A percentile compares a stretch with the other conserved stretches of the same genome.
Evolutionary conservation across 2,113 vertebrate genomes (phyloP).

Genomic region (Anarhynchus alexandrinus): DNA sequence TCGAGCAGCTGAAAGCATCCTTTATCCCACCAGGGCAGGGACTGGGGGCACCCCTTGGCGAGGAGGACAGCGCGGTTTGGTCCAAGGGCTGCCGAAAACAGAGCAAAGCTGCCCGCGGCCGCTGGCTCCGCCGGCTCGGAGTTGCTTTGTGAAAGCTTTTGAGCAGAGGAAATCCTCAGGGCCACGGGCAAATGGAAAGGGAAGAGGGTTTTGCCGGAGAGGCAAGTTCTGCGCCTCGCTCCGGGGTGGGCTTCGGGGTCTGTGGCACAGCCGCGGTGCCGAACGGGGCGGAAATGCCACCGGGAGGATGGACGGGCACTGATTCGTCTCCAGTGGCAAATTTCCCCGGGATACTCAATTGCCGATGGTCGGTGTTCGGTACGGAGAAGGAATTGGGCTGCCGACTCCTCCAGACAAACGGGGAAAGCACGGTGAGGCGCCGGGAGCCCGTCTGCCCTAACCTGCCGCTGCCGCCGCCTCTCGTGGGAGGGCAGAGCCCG

Average conservation of each 20-base stretch:
- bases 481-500: not conserved
- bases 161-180: not conserved
- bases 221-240: not conserved
- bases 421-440: not conserved
- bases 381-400: not conserved
- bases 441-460: not conserved
- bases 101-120: not conserved
- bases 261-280: not conserved
- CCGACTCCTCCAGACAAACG: not conserved
- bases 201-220: not conserved
- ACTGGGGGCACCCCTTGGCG: fast-evolving
- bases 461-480: not conserved
- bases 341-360: fast-evolving
- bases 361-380: fast-evolving
- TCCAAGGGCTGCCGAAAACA: not conserved
- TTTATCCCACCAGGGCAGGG: not conserved
- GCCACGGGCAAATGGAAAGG: fast-evolving
- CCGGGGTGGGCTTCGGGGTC: not conserved
- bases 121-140: fast-evolving
- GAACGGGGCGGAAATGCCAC: not conserved
- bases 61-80: fast-evolving
- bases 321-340: not conserved
- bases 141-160: not conserved
- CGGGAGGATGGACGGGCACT: not conserved
- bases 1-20: not conserved